phyloP scores from a whole-genome alignment of 2,113 vertebrate species.

The Ardeotis arabs region DNA sequence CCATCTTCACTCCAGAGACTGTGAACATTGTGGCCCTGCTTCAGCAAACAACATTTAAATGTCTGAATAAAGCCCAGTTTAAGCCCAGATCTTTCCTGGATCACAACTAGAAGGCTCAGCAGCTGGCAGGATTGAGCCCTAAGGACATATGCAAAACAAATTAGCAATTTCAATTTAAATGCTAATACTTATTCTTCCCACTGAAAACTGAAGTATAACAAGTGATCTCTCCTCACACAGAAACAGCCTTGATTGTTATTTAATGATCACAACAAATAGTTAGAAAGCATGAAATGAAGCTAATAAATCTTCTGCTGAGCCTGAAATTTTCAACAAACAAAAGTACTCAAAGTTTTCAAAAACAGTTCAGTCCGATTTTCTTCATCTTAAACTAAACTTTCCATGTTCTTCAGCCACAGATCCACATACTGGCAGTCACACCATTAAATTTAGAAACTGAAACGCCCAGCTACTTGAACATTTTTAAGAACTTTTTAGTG shows the following conservation, averaged over 20 bases:
- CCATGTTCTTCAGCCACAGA: not conserved
- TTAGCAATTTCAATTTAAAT: slow-evolving; percentile 42
- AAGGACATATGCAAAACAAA: slow-evolving; percentile 1
- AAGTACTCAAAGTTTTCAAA: not conserved
- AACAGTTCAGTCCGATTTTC: not conserved
- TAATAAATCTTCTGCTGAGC: slow-evolving; percentile 43
- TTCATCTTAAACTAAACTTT: not conserved
- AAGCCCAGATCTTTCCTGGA: not conserved
- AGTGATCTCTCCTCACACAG: slow-evolving; percentile 11
- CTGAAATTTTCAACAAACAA: not conserved
- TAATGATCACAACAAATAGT: slow-evolving; percentile 3
- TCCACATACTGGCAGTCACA: not conserved
- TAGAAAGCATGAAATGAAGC: slow-evolving; percentile 50
- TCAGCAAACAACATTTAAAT: not conserved
- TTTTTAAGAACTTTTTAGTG: not conserved
- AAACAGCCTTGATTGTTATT: slow-evolving; percentile 39
- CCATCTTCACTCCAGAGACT: not conserved
- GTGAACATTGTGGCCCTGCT: rapidly evolving
- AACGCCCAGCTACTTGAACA: not conserved
- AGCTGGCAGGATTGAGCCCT: not conserved
- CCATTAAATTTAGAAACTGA: not conserved
- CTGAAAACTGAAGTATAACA: not conserved
- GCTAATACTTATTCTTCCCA: slow-evolving; percentile 16
- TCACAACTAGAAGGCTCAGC: not conserved
- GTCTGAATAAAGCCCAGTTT: not conserved